phyloP scores from a whole-genome alignment of 2,113 vertebrate genomes.

The Apaloderma vittatum region DNA sequence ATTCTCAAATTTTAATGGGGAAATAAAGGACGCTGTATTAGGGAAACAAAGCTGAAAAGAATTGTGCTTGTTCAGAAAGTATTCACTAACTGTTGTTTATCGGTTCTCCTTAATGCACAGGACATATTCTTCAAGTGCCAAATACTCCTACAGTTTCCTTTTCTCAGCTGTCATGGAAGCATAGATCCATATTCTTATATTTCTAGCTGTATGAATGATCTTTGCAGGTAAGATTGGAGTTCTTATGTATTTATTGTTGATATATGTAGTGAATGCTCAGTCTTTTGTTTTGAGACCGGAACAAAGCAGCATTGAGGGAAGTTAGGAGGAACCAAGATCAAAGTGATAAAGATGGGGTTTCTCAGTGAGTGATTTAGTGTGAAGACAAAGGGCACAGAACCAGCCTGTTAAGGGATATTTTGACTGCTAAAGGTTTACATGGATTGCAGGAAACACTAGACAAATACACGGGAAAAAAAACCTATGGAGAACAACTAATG shows the following conservation, averaged over 20 bases:
- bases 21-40: neutral
- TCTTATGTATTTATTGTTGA: neutral
- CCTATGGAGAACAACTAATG: neutral
- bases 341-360: neutral
- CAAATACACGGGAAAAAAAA: neutral
- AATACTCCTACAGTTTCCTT: conserved; percentile 94
- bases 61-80: neutral
- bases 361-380: neutral
- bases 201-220: conserved; percentile 96
- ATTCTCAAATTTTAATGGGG: neutral
- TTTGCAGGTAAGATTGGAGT: conserved; percentile 92
- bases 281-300: neutral
- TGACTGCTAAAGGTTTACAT: neutral
- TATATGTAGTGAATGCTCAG: neutral
- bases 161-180: conserved; percentile 96
- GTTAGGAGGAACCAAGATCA: neutral
- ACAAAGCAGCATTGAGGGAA: neutral
- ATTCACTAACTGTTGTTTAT: neutral
- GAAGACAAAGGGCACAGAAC: neutral
- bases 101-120: conserved; percentile 74
- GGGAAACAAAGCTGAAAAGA: neutral
- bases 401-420: neutral
- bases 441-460: neutral
- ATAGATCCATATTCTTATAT: conserved; percentile 97
- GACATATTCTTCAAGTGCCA: conserved; percentile 96